Evolutionary conservation across 1,140 invertebrate genomes (phyloP).

Genomic region (Pogonomyrmex barbatus): DNA sequence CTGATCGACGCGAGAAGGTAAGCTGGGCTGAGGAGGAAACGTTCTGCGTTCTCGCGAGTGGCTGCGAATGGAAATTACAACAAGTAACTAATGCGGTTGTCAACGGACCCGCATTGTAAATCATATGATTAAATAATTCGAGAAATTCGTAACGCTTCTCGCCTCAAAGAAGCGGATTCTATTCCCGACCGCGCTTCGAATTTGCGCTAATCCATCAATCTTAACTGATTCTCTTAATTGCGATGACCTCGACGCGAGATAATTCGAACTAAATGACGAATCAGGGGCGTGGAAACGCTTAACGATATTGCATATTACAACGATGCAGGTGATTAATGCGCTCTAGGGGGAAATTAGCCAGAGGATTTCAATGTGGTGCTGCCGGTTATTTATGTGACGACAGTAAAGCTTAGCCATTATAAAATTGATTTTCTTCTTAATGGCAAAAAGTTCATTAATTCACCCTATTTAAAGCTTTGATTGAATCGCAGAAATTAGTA

Average conservation of each 20-base stretch:
- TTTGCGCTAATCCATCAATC: background rate
- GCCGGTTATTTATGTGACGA: background rate
- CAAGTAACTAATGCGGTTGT: slow-evolving; percentile 1
- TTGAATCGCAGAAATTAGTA: background rate
- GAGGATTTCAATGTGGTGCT: background rate
- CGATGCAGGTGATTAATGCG: slow-evolving; percentile 46
- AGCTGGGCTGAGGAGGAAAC: slow-evolving; percentile 9
- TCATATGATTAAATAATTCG: slow-evolving; percentile 7
- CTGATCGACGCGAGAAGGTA: slow-evolving; percentile 44
- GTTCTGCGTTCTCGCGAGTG: background rate
- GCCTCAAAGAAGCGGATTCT: background rate
- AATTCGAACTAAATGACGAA: slow-evolving; percentile 31
- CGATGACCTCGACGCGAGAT: slow-evolving; percentile 16
- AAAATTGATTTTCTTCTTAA: background rate
- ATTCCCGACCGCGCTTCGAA: background rate
- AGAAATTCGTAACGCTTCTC: background rate
- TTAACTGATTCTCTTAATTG: slow-evolving; percentile 1
- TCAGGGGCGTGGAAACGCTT: slow-evolving; percentile 43
- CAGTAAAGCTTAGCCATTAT: background rate
- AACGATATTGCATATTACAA: slow-evolving; percentile 36
- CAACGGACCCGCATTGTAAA: background rate
- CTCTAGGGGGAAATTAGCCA: slow-evolving; percentile 44
- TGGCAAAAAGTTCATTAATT: background rate
- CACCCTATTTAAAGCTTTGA: background rate
- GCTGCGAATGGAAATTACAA: slow-evolving; percentile 10